phyloP scores from a whole-genome alignment of 1,140 invertebrate species.

The Diprion similis region DNA sequence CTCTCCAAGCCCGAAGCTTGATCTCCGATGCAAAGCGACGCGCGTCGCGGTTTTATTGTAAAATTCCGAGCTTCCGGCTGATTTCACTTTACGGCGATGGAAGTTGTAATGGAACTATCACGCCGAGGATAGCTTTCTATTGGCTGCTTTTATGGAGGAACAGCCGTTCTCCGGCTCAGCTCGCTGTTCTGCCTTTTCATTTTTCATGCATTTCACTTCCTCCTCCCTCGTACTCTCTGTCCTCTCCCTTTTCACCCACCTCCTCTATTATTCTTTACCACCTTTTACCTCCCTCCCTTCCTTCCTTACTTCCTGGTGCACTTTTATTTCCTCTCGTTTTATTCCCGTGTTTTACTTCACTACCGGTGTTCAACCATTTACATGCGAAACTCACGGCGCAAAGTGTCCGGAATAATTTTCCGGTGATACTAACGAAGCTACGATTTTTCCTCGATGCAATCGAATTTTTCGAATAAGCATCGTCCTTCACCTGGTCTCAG shows the following conservation, averaged over 20 bases:
- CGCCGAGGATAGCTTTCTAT: constrained; percentile 26
- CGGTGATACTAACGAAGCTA: not conserved
- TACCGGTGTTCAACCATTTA: not conserved
- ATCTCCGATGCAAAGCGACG: not conserved
- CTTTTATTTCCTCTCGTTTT: not conserved
- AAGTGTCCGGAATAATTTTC: not conserved
- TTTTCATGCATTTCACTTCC: constrained; percentile 7
- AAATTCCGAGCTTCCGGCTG: constrained; percentile 25
- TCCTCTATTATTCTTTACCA: not conserved
- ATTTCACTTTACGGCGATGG: constrained; percentile 32
- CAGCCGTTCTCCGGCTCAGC: too few species aligned
- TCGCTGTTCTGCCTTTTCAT: not conserved
- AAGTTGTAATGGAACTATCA: constrained; percentile 32
- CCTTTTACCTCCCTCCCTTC: not conserved
- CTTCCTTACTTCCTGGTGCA: not conserved
- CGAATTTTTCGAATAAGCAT: not conserved
- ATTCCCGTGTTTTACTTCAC: constrained; percentile 5
- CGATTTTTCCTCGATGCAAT: not conserved
- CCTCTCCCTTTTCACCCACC: constrained; percentile 1
- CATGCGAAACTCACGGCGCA: not conserved
- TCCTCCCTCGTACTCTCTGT: constrained; percentile 11
- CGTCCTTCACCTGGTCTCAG: not conserved
- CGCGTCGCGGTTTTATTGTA: not conserved
- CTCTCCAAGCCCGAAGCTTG: not conserved
- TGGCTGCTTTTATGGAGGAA: constrained; percentile 13